Percentiles rank a stretch among this genome's conserved stretches.
Evolutionary conservation across 2,888 invertebrate species (phyloP).

Genomic region (Chrysotoxum bicinctum): DNA sequence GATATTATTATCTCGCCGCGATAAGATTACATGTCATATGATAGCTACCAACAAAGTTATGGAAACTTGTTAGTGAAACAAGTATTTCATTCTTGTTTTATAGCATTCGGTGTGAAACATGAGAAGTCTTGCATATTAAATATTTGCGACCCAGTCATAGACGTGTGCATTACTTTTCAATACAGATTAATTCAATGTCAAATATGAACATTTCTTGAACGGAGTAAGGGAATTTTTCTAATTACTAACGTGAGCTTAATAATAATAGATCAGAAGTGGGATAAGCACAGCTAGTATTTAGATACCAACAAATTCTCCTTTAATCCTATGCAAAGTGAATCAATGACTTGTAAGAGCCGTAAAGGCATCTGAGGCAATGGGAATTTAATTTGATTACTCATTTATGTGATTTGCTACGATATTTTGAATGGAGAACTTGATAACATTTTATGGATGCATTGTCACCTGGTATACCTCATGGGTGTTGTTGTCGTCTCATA

Average conservation of each 20-base stretch:
- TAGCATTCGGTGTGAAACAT: not conserved
- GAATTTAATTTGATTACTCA: not conserved
- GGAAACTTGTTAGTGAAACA: not conserved
- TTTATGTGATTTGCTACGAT: not conserved
- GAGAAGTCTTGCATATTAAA: not conserved
- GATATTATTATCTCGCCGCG: not conserved
- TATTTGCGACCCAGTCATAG: not conserved
- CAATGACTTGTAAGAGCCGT: too few species aligned
- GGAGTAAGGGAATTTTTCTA: too few species aligned
- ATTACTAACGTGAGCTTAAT: too few species aligned
- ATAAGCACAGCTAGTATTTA: too few species aligned
- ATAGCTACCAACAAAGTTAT: not conserved
- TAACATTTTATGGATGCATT: too few species aligned
- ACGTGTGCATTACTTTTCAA: not conserved
- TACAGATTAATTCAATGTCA: too few species aligned
- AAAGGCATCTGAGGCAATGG: not conserved
- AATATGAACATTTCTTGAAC: too few species aligned
- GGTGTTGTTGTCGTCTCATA: too few species aligned
- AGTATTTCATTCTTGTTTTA: not conserved
- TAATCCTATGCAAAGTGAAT: too few species aligned
- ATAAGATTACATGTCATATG: not conserved
- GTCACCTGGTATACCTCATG: too few species aligned
- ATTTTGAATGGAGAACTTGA: not conserved
- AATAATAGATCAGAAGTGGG: too few species aligned
- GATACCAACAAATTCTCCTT: too few species aligned